Evolutionary conservation across 2,888 invertebrate species (phyloP).

Genomic region (Ecdyonurus torrentis): DNA sequence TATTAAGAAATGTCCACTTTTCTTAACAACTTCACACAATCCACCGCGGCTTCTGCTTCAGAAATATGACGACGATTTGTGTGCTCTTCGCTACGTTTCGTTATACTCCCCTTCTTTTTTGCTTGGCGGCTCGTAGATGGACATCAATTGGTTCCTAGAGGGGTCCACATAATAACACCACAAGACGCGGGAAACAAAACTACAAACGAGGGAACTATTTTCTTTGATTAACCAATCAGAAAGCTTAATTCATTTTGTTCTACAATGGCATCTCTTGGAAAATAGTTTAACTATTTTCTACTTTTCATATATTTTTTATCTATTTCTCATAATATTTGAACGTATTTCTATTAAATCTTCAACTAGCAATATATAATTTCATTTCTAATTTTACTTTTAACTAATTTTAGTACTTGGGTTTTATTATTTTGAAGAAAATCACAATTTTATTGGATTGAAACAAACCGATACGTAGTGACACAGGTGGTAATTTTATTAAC

Average conservation of each 20-base stretch:
- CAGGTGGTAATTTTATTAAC: neutral
- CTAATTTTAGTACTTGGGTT: no score
- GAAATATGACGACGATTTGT: neutral
- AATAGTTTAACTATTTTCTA: neutral
- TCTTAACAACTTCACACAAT: neutral
- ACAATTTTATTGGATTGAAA: no score
- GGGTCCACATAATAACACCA: slow-evolving; percentile 22
- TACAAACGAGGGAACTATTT: neutral
- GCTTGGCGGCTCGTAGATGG: neutral
- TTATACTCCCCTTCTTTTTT: neutral
- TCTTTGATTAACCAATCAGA: neutral
- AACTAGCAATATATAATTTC: no score
- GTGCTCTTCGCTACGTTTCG: neutral
- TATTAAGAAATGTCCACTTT: neutral
- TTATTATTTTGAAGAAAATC: no score
- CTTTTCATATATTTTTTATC: no score
- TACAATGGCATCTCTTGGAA: neutral
- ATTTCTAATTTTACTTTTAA: no score
- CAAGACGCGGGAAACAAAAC: slow-evolving; percentile 25
- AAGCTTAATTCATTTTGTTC: neutral
- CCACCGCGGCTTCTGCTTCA: neutral
- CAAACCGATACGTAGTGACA: neutral
- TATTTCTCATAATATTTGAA: no score
- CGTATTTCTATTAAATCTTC: no score
- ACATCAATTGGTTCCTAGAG: slow-evolving; percentile 19